Conservation (phyloP, 2,888 invertebrate species). For the Pyrochroa serraticornis region DNA sequence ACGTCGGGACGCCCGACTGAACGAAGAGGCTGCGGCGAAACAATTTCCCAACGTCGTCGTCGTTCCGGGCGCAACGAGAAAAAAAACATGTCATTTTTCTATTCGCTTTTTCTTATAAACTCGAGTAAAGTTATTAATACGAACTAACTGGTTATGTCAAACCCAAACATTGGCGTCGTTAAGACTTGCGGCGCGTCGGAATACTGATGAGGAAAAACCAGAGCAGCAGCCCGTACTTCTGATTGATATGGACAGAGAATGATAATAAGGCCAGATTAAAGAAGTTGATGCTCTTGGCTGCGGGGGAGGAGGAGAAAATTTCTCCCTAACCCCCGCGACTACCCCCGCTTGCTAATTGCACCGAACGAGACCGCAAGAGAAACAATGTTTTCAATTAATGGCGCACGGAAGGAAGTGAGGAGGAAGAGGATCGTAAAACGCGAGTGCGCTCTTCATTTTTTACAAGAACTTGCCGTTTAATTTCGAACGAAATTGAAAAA, state of each 20-base stretch:
- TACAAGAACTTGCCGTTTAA: constrained; percentile 51
- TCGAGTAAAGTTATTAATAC: constrained; percentile 60
- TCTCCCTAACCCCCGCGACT: constrained; percentile 6
- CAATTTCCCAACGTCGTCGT: constrained; percentile 50
- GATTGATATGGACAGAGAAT: constrained; percentile 56
- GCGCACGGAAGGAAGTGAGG: constrained; percentile 43
- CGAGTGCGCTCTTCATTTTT: constrained; percentile 49
- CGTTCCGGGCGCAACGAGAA: constrained; percentile 28
- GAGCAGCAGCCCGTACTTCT: constrained; percentile 44
- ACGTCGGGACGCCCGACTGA: constrained; percentile 41
- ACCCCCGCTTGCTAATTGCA: constrained; percentile 30
- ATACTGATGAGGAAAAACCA: constrained; percentile 58
- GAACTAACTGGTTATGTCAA: constrained; percentile 62
- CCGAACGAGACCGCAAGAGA: constrained; percentile 50
- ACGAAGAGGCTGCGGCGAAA: constrained; percentile 52
- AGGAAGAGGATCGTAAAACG: constrained; percentile 49
- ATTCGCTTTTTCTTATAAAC: constrained; percentile 56
- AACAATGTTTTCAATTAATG: constrained; percentile 57
- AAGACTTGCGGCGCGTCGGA: constrained; percentile 54
- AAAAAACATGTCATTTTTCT: constrained; percentile 60
- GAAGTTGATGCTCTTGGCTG: constrained; percentile 41
- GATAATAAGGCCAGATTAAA: constrained; percentile 55
- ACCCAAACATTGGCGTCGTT: constrained; percentile 60
- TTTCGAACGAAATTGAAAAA: constrained; percentile 56
- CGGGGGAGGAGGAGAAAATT: constrained; percentile 7